Conservation (phyloP, 2,888 invertebrate species). For the Cheilosia grossa region DNA sequence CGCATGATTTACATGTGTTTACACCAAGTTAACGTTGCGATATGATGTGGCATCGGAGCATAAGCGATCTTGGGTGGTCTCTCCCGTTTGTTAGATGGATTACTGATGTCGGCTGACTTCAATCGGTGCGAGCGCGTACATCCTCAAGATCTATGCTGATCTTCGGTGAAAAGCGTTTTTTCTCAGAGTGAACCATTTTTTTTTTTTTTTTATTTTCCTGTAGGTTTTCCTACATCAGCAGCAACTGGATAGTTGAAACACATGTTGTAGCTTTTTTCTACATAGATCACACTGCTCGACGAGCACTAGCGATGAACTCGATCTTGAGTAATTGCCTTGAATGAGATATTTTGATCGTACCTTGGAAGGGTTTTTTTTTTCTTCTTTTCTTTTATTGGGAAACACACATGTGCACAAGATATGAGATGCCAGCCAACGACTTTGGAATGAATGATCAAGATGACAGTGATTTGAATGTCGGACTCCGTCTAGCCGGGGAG, state of each 20-base stretch:
- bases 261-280: conserved; percentile 60
- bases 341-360: conserved; percentile 69
- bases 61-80: conserved; percentile 67
- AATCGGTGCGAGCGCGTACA: conserved; percentile 33
- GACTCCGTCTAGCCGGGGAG: conserved; percentile 66
- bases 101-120: conserved; percentile 73
- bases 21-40: conserved; percentile 73
- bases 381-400: conserved; percentile 38
- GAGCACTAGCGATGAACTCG: conserved; percentile 46
- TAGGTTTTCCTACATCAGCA: conserved; percentile 15
- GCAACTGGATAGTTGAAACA: conserved; percentile 26
- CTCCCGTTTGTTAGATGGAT: conserved; percentile 69
- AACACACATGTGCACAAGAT: conserved; percentile 49
- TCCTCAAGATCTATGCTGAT: conserved; percentile 26
- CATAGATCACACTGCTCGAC: conserved; percentile 33
- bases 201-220: conserved; percentile 7
- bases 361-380: conserved; percentile 46
- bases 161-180: conserved; percentile 49
- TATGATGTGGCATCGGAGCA: conserved; percentile 65
- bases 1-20: conserved; percentile 76
- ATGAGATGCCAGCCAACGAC: conserved; percentile 40
- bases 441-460: conserved; percentile 42
- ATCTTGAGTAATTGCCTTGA: conserved; percentile 71
- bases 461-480: conserved; percentile 56
- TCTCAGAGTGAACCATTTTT: conserved; percentile 7